A percentile compares a stretch with the other conserved stretches of the same genome.
phyloP scores from a whole-genome alignment of 1,140 invertebrate species.

The Camponotus floridanus region DNA sequence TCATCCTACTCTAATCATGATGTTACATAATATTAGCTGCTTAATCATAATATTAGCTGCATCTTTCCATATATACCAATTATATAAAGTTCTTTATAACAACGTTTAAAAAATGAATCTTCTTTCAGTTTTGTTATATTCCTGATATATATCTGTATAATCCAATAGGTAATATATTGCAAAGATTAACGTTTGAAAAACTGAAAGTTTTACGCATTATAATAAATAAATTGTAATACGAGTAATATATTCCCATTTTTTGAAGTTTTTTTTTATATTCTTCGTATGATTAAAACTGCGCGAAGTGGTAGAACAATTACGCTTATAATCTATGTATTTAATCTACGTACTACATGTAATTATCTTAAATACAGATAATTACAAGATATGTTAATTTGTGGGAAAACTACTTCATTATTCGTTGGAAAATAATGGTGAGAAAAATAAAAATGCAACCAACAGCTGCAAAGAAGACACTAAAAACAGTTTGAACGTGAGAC shows the following conservation, averaged over 20 bases:
- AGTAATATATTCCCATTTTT: background rate
- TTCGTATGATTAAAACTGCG: slow-evolving; percentile 60
- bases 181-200: background rate
- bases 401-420: background rate
- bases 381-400: slow-evolving; percentile 13
- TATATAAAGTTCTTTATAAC: background rate
- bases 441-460: background rate
- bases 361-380: background rate
- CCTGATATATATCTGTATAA: background rate
- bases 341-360: slow-evolving; percentile 1
- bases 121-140: background rate
- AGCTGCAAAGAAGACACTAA: slow-evolving; percentile 8
- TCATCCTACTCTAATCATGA: background rate
- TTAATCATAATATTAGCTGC: background rate
- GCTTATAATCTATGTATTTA: slow-evolving; percentile 68
- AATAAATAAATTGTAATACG: background rate
- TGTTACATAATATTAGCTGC: background rate
- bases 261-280: background rate
- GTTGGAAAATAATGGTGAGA: background rate
- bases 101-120: background rate
- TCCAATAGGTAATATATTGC: background rate
- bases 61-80: background rate
- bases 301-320: background rate
- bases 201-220: background rate
- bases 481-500: background rate